Percentiles rank a stretch among this genome's conserved stretches.
Conservation (phyloP, 2,888 invertebrate species). For the Melipona beecheii region DNA sequence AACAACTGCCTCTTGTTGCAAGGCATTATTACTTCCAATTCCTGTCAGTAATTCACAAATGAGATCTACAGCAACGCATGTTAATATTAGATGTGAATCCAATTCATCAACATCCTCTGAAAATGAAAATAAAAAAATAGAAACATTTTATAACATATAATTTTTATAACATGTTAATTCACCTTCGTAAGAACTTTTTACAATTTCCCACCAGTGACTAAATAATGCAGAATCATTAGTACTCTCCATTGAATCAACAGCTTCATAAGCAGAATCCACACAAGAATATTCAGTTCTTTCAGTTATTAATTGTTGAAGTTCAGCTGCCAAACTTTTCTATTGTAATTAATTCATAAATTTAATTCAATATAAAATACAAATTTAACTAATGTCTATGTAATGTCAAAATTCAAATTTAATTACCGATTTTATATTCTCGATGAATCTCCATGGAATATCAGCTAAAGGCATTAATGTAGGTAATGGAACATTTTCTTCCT, state of each 20-base stretch:
- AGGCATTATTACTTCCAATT: conserved; percentile 81
- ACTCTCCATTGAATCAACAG: conserved; percentile 86
- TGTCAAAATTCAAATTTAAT: conserved; percentile 51
- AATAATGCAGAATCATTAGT: conserved; percentile 79
- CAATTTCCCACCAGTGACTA: conserved; percentile 79
- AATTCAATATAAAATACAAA: background rate
- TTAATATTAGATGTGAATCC: conserved; percentile 84
- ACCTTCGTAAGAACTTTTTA: conserved; percentile 78
- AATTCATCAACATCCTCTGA: conserved; percentile 85
- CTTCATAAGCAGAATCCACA: conserved; percentile 87
- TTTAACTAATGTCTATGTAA: background rate
- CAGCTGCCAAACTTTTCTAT: conserved; percentile 69
- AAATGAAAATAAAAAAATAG: conserved; percentile 45
- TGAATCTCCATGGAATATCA: conserved; percentile 84
- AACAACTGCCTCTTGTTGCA: conserved; percentile 85
- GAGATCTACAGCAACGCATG: conserved; percentile 84
- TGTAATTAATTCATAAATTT: background rate
- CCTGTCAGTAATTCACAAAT: conserved; percentile 85
- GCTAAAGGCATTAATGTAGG: conserved; percentile 80
- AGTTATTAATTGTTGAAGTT: conserved; percentile 76
- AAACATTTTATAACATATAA: background rate
- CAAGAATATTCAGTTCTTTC: conserved; percentile 86
- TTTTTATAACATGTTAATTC: conserved; percentile 21
- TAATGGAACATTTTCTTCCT: conserved; percentile 76
- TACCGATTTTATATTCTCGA: conserved; percentile 83